phyloP scores from a whole-genome alignment of 64 coral and sea anemone species.

The Pachyseris speciosa region DNA sequence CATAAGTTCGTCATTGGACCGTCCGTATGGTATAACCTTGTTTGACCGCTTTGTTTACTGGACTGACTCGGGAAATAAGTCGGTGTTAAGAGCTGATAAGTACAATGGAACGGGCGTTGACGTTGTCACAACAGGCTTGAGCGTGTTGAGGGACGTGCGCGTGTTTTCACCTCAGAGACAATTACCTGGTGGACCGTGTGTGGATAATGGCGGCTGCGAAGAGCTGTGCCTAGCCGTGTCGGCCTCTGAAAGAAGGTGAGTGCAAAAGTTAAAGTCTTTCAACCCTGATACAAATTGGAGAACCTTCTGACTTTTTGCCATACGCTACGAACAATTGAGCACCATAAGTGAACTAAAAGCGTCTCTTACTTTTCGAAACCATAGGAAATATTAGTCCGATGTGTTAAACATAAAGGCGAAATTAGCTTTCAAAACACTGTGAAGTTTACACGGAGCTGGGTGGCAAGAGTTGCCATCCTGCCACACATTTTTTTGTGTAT shows the following conservation, averaged over 20 bases:
- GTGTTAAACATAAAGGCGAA: too few species aligned
- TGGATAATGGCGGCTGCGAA: conserved; percentile 78
- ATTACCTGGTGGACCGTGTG: conserved; percentile 36
- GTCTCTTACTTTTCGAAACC: too few species aligned
- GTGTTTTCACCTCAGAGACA: conserved; percentile 72
- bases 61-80: neutral
- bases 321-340: too few species aligned
- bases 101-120: conserved; percentile 18
- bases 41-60: conserved; percentile 67
- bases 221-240: conserved; percentile 87
- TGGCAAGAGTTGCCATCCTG: too few species aligned
- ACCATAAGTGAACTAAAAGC: too few species aligned
- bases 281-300: neutral
- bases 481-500: too few species aligned
- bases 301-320: too few species aligned
- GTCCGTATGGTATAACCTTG: conserved; percentile 1
- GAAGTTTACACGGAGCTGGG: too few species aligned
- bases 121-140: neutral
- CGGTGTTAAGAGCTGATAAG: conserved; percentile 40
- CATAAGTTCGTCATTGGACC: neutral
- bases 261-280: neutral
- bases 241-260: conserved; percentile 59
- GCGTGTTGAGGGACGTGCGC: conserved; percentile 49
- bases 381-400: too few species aligned
- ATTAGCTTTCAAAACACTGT: too few species aligned